phyloP scores from a whole-genome alignment of 2,888 invertebrate species.

The Nomada fucata region DNA sequence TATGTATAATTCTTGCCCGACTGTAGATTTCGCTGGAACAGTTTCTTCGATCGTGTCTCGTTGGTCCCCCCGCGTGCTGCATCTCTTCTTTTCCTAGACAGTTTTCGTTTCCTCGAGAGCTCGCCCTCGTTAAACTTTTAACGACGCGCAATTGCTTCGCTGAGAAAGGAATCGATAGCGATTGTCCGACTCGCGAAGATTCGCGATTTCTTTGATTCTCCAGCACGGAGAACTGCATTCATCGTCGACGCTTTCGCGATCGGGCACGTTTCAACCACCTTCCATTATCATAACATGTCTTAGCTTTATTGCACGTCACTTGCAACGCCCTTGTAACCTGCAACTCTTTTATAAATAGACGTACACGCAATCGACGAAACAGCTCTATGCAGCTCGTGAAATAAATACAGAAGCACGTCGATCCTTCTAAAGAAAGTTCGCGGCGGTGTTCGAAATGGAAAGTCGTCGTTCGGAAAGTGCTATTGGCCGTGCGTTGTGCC shows the following conservation, averaged over 20 bases:
- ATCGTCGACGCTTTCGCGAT: conserved; percentile 53
- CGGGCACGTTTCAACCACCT: conserved; percentile 70
- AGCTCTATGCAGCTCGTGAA: not conserved
- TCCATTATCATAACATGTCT: conserved; percentile 59
- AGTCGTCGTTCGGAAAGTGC: conserved; percentile 3
- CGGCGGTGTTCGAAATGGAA: not conserved
- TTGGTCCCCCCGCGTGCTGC: conserved; percentile 8
- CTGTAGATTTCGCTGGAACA: conserved; percentile 1
- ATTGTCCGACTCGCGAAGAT: not conserved
- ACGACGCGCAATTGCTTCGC: conserved; percentile 7
- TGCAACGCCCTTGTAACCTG: conserved; percentile 54
- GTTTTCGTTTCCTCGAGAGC: not conserved
- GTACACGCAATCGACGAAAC: not conserved
- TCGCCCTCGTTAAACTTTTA: conserved; percentile 2
- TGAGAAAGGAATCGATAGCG: conserved; percentile 2
- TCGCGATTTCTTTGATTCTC: not conserved
- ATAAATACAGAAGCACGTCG: not conserved
- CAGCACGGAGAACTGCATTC: conserved; percentile 16
- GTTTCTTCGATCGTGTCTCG: conserved; percentile 28
- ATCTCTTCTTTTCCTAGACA: conserved; percentile 1
- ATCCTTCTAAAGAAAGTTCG: not conserved
- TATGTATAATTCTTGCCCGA: not conserved
- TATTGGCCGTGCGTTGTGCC: conserved; percentile 3
- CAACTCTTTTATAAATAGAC: conserved; percentile 32
- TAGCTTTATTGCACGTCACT: conserved; percentile 66